phyloP scores from a whole-genome alignment of 2,113 vertebrate species.

The Gymnorhina tibicen region DNA sequence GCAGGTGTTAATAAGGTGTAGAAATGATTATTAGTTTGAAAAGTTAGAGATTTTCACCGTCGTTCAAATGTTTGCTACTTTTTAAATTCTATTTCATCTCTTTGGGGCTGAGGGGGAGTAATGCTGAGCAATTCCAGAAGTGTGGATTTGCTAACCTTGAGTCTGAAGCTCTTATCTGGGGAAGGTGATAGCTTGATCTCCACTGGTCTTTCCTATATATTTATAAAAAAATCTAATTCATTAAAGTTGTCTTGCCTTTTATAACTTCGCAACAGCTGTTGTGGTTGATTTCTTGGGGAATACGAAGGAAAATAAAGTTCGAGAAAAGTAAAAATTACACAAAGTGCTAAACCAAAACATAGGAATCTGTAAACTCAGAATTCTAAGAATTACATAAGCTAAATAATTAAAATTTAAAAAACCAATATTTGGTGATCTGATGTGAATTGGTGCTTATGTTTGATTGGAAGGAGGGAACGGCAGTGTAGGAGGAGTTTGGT shows the following conservation, averaged over 20 bases:
- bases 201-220: neutral
- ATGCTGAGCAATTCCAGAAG: neutral
- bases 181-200: neutral
- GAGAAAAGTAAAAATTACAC: neutral
- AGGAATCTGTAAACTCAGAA: neutral
- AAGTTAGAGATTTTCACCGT: neutral
- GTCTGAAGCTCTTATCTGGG: neutral
- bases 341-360: neutral
- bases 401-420: neutral
- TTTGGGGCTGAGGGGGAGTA: neutral
- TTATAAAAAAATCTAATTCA: neutral
- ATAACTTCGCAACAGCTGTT: neutral
- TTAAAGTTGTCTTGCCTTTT: neutral
- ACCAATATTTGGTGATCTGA: neutral
- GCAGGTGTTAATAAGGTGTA: neutral
- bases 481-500: neutral
- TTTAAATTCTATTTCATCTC: neutral
- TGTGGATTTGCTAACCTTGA: neutral
- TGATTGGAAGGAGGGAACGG: neutral
- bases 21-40: neutral
- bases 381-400: neutral
- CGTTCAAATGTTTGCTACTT: neutral
- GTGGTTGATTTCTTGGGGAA: neutral
- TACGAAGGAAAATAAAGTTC: neutral
- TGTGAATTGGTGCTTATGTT: neutral